Percentiles rank a stretch among this genome's conserved stretches.
phyloP scores from a whole-genome alignment of 2,113 vertebrate genomes.

The Phyllostomus hastatus region DNA sequence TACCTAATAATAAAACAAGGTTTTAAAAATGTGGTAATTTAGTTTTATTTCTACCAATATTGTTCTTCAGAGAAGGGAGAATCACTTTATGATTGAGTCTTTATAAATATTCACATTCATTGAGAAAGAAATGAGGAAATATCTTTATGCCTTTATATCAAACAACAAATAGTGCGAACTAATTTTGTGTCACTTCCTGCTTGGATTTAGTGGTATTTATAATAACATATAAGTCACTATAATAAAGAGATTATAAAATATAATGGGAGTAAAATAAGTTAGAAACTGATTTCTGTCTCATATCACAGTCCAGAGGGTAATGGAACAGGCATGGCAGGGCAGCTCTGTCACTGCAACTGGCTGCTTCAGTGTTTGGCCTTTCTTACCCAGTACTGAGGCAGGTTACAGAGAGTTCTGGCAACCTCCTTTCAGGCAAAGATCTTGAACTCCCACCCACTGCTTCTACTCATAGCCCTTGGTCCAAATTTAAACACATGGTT shows the following conservation, averaged over 20 bases:
- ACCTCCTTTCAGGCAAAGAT: background rate
- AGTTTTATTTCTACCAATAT: background rate
- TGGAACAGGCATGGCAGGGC: fast-evolving
- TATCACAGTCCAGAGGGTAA: background rate
- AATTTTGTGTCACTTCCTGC: background rate
- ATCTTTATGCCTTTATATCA: background rate
- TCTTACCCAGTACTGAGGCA: background rate
- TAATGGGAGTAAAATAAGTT: background rate
- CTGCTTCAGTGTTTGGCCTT: background rate
- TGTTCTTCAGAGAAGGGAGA: background rate
- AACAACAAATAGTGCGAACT: background rate
- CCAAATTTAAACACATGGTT: background rate
- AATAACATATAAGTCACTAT: background rate
- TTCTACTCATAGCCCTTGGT: background rate
- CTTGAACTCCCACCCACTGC: background rate
- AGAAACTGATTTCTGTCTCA: background rate
- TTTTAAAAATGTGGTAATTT: background rate
- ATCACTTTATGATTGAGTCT: background rate
- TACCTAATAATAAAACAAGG: background rate
- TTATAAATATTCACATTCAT: background rate
- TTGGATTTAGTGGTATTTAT: background rate
- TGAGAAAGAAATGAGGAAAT: background rate
- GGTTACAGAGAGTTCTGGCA: background rate
- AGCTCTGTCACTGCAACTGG: background rate
- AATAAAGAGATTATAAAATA: background rate